phyloP scores from a whole-genome alignment of 2,113 vertebrate species.

The Chaetodon trifascialis region DNA sequence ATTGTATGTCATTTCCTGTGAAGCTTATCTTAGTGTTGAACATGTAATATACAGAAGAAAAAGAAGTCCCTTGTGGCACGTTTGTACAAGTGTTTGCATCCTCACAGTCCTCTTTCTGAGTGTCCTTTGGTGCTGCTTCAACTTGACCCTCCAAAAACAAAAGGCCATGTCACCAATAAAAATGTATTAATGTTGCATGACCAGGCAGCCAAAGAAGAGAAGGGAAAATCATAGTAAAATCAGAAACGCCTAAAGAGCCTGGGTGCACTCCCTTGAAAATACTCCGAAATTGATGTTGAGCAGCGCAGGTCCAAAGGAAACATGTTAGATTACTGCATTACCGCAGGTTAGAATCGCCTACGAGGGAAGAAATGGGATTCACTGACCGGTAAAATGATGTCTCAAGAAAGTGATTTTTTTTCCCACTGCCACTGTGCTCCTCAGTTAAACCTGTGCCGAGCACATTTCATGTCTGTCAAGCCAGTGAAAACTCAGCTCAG shows the following conservation, averaged over 20 bases:
- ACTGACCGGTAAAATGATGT: conserved; percentile 69
- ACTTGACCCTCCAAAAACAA: conserved; percentile 35
- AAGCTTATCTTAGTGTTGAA: conserved; percentile 3
- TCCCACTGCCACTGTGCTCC: conserved; percentile 16
- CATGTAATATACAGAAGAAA: conserved; percentile 23
- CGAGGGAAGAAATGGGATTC: conserved; percentile 58
- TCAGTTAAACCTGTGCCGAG: conserved; percentile 49
- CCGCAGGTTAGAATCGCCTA: conserved; percentile 50
- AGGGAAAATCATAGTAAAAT: conserved; percentile 32
- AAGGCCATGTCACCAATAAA: conserved; percentile 20
- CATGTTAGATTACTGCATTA: conserved; percentile 64
- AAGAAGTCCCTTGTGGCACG: background rate
- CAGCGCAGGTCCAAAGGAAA: conserved; percentile 50
- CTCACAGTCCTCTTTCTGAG: conserved; percentile 10
- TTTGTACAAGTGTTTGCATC: conserved; percentile 18
- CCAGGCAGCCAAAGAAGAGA: conserved; percentile 14
- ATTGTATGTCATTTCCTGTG: conserved; percentile 19
- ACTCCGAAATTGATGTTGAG: conserved; percentile 52
- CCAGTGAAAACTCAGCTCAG: conserved; percentile 46
- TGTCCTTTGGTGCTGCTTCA: background rate
- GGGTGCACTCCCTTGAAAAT: conserved; percentile 53
- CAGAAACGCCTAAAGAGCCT: conserved; percentile 23
- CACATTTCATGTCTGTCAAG: conserved; percentile 61
- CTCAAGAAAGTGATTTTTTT: conserved; percentile 50
- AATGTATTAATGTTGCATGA: conserved; percentile 47